phyloP scores from a whole-genome alignment of 2,113 vertebrate genomes.

The Phasianus colchicus region DNA sequence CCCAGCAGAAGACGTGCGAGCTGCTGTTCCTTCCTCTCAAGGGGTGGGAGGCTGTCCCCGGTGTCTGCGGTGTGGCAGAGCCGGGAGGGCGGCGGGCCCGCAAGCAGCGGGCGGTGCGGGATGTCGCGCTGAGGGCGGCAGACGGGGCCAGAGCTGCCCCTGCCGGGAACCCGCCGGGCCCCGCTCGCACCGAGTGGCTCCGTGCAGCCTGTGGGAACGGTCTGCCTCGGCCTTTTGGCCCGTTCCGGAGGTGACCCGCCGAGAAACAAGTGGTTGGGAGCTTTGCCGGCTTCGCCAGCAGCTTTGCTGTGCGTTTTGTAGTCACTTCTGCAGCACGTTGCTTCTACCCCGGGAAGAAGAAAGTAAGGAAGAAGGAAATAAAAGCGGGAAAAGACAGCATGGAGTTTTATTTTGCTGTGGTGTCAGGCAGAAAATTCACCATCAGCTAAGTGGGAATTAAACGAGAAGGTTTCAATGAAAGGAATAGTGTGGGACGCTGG shows the following conservation, averaged over 20 bases:
- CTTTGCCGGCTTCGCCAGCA: neutral
- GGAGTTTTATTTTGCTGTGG: neutral
- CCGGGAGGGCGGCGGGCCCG: fast-evolving
- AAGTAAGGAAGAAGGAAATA: neutral
- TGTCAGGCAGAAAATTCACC: slow-evolving; percentile 13
- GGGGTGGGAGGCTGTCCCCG: neutral
- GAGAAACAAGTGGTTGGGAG: neutral
- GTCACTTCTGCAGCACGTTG: neutral
- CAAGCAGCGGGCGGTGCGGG: too few species aligned
- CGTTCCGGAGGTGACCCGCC: neutral
- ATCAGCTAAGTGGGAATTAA: slow-evolving; percentile 14
- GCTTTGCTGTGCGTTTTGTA: neutral
- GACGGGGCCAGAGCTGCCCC: neutral
- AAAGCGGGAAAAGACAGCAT: neutral
- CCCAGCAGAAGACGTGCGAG: neutral
- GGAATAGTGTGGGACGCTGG: neutral
- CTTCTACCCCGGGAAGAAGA: neutral
- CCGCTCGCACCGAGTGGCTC: neutral
- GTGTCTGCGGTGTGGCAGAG: neutral
- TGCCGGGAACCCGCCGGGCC: neutral
- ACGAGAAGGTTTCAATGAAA: slow-evolving; percentile 8
- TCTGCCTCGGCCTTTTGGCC: neutral
- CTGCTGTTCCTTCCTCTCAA: neutral
- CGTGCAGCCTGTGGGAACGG: neutral
- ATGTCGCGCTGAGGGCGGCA: too few species aligned